Percentiles rank a stretch among this genome's conserved stretches.
phyloP scores from a whole-genome alignment of 2,888 invertebrate species.

The Scaptomyza tumidula region DNA sequence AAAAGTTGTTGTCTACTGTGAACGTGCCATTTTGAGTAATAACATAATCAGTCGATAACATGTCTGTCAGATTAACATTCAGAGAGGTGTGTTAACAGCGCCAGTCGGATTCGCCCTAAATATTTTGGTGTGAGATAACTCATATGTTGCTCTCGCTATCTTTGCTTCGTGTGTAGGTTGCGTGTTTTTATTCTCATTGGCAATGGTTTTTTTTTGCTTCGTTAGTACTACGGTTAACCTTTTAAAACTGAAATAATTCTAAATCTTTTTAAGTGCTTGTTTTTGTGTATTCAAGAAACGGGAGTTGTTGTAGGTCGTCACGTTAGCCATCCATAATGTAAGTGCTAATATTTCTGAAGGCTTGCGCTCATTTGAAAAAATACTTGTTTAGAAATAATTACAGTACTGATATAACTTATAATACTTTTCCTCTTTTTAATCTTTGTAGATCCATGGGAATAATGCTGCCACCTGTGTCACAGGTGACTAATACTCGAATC shows the following conservation, averaged over 20 bases:
- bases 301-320: slow-evolving; percentile 33
- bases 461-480: slow-evolving; percentile 84
- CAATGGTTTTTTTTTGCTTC: slow-evolving; percentile 32
- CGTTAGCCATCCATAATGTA: slow-evolving; percentile 24
- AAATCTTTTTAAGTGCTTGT: slow-evolving; percentile 57
- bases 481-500: slow-evolving; percentile 84
- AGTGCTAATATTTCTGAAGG: slow-evolving; percentile 13
- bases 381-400: slow-evolving; percentile 9
- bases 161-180: slow-evolving; percentile 23
- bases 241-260: slow-evolving; percentile 25
- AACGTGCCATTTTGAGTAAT: slow-evolving; percentile 45
- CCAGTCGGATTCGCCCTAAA: slow-evolving; percentile 2
- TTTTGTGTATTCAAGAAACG: slow-evolving; percentile 11
- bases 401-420: slow-evolving; percentile 55
- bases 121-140: slow-evolving; percentile 10
- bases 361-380: background rate
- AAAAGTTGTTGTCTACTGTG: slow-evolving; percentile 12
- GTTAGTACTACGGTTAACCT: slow-evolving; percentile 31
- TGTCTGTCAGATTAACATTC: slow-evolving; percentile 24
- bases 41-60: slow-evolving; percentile 27
- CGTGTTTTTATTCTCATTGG: slow-evolving; percentile 36
- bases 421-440: slow-evolving; percentile 11
- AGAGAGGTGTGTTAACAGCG: slow-evolving; percentile 23
- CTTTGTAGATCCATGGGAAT: slow-evolving; percentile 85
- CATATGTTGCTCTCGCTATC: slow-evolving; percentile 22